phyloP scores from a whole-genome alignment of 2,113 vertebrate genomes.

The Xenus cinereus region DNA sequence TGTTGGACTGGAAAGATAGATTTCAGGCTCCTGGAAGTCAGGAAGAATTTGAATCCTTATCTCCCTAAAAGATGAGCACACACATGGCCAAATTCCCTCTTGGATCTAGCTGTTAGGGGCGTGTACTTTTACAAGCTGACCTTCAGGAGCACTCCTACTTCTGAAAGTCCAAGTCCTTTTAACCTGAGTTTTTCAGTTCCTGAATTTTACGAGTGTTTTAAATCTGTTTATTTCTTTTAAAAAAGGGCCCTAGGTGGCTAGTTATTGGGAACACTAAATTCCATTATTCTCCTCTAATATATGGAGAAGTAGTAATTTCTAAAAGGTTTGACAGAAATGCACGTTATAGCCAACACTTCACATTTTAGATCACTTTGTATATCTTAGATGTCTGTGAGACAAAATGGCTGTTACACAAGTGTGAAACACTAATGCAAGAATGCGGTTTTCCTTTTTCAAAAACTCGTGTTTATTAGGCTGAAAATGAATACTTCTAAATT shows the following conservation, averaged over 20 bases:
- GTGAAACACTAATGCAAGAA: background rate
- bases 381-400: background rate
- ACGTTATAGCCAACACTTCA: background rate
- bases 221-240: background rate
- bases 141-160: background rate
- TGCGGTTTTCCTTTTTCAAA: background rate
- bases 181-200: background rate
- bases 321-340: background rate
- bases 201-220: background rate
- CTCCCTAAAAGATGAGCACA: background rate
- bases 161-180: background rate
- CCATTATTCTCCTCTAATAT: background rate
- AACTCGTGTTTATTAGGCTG: background rate
- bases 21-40: background rate
- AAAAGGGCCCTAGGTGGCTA: background rate
- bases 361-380: background rate
- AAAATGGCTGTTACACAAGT: background rate
- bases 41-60: background rate
- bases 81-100: background rate
- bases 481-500: background rate
- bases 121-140: background rate
- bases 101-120: background rate
- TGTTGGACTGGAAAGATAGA: background rate
- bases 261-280: background rate
- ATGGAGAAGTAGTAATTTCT: background rate